phyloP scores from a whole-genome alignment of 1,140 invertebrate species.

The Frieseomelitta varia region DNA sequence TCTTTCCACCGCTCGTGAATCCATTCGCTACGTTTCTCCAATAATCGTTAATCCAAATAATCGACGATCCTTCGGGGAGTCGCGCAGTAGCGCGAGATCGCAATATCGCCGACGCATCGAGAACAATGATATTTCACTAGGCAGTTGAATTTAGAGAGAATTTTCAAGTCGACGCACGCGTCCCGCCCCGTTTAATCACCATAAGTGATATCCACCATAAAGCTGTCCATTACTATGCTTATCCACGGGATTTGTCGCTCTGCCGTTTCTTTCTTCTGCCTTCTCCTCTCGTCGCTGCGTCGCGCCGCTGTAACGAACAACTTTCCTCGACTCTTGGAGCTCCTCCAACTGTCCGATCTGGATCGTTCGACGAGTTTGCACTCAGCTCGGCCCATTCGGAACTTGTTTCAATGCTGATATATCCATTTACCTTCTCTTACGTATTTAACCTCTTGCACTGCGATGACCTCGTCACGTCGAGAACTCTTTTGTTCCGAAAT shows the following conservation, averaged over 20 bases:
- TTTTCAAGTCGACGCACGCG: neutral
- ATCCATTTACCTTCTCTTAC: conserved; percentile 35
- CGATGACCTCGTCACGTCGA: too few relatives aligned
- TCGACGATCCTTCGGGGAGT: too few relatives aligned
- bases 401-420: conserved; percentile 71
- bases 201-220: conserved; percentile 56
- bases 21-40: too few relatives aligned
- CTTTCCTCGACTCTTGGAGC: conserved; percentile 54
- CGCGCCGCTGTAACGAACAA: conserved; percentile 47
- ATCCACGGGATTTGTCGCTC: conserved; percentile 25
- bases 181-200: conserved; percentile 40
- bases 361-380: conserved; percentile 65
- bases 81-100: neutral
- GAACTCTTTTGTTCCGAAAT: too few relatives aligned
- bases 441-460: too few relatives aligned
- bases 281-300: neutral
- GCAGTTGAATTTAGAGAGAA: neutral
- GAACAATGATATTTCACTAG: conserved; percentile 6
- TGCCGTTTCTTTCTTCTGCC: neutral
- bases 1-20: too few relatives aligned
- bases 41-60: too few relatives aligned
- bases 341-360: conserved; percentile 69
- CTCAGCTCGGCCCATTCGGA: conserved; percentile 53
- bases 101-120: neutral
- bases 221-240: conserved; percentile 47